Percentiles rank a stretch among this genome's conserved stretches.
Evolutionary conservation across 2,113 vertebrate species (phyloP).

Genomic region (Oriolus oriolus): DNA sequence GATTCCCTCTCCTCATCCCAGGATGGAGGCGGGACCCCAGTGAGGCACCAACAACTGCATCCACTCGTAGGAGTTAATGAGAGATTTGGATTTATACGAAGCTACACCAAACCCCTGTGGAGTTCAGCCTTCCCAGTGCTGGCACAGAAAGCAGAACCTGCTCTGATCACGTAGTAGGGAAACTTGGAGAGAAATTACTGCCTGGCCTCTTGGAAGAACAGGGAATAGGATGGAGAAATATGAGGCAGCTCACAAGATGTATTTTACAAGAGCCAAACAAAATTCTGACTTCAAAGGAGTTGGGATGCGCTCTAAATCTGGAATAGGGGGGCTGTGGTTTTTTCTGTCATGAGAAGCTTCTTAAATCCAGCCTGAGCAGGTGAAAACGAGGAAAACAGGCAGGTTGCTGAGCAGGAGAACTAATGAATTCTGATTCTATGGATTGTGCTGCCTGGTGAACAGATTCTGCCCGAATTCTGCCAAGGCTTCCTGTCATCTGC

Average conservation of each 20-base stretch:
- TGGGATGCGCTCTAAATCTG: background rate
- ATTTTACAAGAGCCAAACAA: background rate
- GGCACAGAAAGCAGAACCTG: background rate
- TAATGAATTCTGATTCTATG: background rate
- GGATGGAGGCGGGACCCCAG: fast-evolving
- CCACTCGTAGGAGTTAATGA: background rate
- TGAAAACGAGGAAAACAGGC: background rate
- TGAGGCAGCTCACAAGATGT: background rate
- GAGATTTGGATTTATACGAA: fast-evolving
- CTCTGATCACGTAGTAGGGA: background rate
- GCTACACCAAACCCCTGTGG: background rate
- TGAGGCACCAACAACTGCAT: background rate
- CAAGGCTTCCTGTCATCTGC: background rate
- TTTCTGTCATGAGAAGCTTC: background rate
- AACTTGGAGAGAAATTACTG: background rate
- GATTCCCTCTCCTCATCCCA: background rate
- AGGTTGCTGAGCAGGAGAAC: background rate
- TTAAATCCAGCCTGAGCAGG: background rate
- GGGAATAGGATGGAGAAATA: background rate
- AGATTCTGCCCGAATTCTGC: background rate
- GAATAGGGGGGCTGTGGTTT: background rate
- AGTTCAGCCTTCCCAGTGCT: background rate
- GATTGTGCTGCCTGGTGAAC: background rate
- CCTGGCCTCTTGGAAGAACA: background rate
- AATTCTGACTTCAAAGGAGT: background rate